Evolutionary conservation across 2,888 invertebrate species (phyloP), one percentile per base, ranked within the genome.

Genomic region (Macrophya annulata): DNA sequence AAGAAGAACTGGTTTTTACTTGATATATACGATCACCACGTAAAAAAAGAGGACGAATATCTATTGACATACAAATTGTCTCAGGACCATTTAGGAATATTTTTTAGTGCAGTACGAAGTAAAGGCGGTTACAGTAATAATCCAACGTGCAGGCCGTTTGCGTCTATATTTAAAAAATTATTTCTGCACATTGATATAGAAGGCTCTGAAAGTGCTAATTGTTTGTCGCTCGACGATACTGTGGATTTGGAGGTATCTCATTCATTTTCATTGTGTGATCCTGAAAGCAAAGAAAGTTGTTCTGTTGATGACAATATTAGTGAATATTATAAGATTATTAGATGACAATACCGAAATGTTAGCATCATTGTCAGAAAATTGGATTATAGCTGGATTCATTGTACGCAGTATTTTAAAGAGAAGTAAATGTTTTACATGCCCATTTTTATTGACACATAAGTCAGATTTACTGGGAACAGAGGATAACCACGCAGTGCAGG

Each of bases 81-180:
- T 1, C 89, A 88, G 51, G 87, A 88, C 79, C 87, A 88, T 71
- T 45, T 89, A 6, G 87, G 88, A 85, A 55, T 87, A 10, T 86
- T 87, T 71, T 88, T 88, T 85, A 86, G 86, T 40, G 81, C 82
- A 15, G 83, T 88, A 0, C 43, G 88, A 72, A 84, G 84, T 37
- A 87, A 85, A 74, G 84, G 71, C 59, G 88, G 88, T 8, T 81
- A 86, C 25, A 89, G 87, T 76, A 88, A 88, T 51, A 89, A 89
- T 77, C 88, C 88, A 3, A 88, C 86, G 76, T 72, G 76, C 4
- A 55, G 40, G 4, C n/a, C n/a, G n/a, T 88, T 88, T 68, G 86
- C 68, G 48, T 55, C 68, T 40, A 84, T 87, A 21, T 88, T 87
- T 3, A 89, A 87, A 79, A 87, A 86, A 71, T 74, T 87, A 6